phyloP scores from a whole-genome alignment of 2,113 vertebrate species.

The Puma concolor region DNA sequence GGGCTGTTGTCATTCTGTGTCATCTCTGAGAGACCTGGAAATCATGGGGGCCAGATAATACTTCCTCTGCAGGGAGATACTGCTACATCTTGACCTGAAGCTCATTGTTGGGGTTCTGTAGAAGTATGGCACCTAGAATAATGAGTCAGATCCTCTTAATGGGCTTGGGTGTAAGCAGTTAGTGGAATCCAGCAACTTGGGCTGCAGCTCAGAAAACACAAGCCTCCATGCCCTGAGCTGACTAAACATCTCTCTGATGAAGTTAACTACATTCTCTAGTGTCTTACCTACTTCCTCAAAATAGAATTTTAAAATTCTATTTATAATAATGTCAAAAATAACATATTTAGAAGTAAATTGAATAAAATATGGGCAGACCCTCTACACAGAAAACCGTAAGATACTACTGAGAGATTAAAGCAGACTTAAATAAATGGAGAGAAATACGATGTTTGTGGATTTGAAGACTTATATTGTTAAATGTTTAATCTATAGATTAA shows the following conservation, averaged over 20 bases:
- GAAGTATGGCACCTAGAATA: not conserved
- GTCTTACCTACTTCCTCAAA: not conserved
- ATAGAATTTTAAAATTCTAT: not conserved
- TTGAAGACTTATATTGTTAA: not conserved
- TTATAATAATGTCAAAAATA: not conserved
- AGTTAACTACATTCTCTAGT: not conserved
- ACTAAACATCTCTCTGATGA: not conserved
- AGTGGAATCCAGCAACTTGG: not conserved
- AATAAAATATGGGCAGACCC: not conserved
- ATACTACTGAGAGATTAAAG: not conserved
- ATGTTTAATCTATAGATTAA: not conserved
- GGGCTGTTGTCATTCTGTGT: not conserved
- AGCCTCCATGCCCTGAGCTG: not conserved
- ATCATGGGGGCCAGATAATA: not conserved
- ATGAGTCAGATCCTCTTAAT: not conserved
- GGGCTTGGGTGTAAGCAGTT: not conserved
- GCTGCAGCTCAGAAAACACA: not conserved
- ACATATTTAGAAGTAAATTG: not conserved
- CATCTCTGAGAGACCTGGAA: not conserved
- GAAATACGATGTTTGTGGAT: not conserved
- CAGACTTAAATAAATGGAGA: not conserved
- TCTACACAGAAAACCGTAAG: not conserved
- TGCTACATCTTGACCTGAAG: not conserved
- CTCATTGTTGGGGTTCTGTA: not conserved
- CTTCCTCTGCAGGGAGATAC: not conserved